Evolutionary conservation across 2,113 vertebrate genomes (phyloP).

Genomic region (Gadus macrocephalus): DNA sequence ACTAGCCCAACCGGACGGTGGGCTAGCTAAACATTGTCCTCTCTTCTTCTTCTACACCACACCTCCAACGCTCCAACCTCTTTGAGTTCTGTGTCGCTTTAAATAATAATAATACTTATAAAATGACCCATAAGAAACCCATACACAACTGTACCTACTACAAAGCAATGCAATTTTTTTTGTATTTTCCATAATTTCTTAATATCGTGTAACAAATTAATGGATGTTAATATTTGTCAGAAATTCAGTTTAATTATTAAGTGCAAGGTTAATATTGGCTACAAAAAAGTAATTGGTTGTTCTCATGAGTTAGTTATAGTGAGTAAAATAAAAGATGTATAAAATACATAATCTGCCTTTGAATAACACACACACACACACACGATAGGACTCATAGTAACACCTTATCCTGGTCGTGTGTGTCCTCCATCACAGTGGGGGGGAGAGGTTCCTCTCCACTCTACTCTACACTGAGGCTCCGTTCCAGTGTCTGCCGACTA

Average conservation of each 20-base stretch:
- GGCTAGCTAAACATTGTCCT: no score
- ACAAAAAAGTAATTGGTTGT: neutral
- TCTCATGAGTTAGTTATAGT: conserved; percentile 2
- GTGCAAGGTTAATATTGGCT: neutral
- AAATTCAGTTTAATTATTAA: neutral
- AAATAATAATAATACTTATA: no score
- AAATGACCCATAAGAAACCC: neutral
- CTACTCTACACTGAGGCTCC: conserved; percentile 20
- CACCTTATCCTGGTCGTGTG: conserved; percentile 25
- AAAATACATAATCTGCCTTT: conserved; percentile 19
- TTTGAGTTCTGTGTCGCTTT: no score
- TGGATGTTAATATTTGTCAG: conserved; percentile 10
- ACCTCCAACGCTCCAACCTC: no score
- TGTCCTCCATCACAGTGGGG: conserved; percentile 7
- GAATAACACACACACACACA: conserved; percentile 37
- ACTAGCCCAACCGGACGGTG: no score
- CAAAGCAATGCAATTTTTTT: conserved; percentile 50
- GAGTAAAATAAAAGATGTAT: conserved; percentile 14
- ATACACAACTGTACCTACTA: conserved; percentile 5
- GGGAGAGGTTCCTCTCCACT: neutral
- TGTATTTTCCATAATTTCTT: conserved; percentile 29
- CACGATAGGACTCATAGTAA: conserved; percentile 48
- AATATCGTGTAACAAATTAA: conserved; percentile 25
- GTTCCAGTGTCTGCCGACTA: conserved; percentile 74
- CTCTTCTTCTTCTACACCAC: no score